Base-by-base conservation (phyloP, 2,113 vertebrate species). In the Gadus chalcogrammus region DNA sequence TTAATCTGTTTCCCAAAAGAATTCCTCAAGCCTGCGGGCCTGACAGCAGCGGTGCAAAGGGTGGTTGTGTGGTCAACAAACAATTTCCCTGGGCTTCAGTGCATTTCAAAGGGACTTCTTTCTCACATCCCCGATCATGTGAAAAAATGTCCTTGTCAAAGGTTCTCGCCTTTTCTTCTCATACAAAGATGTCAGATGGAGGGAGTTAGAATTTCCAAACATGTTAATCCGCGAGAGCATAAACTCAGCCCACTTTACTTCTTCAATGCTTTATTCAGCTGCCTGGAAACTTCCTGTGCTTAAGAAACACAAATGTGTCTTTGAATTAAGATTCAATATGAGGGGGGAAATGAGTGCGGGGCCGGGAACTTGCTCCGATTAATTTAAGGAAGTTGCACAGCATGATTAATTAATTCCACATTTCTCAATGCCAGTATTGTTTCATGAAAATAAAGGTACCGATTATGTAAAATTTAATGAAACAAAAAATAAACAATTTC, bases 1-100 rank as follows among this genome's bases (percentile, higher is more conserved):
- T 92, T 89, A 90, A 91, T 92, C 88, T 92, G 88, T 81, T 90
- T 88, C 87, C 88, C 88, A 91, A 90, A 92, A 86, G 90, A 90
- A 92, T 92, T 92, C 86, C 84, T 86, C 80, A 79, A 70, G 79
- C 80, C 85, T 79, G 62, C 64, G 68, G 84, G 87, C 82, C 84
- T 92, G 92, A 90, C 92, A 92, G 90, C 87, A 81, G 84, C 91
- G 85, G 80, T 79, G 83, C 89, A 82, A 86, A 42, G 68, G 83
- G 78, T 91, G 91, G 89, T 91, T 92, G 88, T 92, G 88, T 84
- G 89, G 91, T 92, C 91, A 92, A 93, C 91, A 93, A 93, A 92
- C 91, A 92, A 91, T 93, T 93, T 91, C 81, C 88, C 91, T 84
- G 88, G 89, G 92, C 91, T 92, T 93, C 92, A 92, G 83, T 93